Conservation (phyloP, 2,888 invertebrate species). For the Ornithoptera alexandrae region DNA sequence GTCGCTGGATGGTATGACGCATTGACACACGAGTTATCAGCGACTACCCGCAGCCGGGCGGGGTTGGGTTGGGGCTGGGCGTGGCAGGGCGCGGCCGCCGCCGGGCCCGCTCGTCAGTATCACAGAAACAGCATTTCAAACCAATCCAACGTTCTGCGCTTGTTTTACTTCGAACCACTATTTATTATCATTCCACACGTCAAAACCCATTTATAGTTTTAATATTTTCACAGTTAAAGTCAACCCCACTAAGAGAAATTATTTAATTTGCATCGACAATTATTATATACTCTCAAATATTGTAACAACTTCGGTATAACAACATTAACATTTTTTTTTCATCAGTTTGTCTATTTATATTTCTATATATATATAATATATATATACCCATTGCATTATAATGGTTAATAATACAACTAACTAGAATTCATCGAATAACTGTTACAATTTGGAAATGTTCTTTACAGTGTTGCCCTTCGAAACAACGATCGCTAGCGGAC, state of each 20-base stretch:
- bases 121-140: constrained; percentile 47
- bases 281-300: constrained; percentile 79
- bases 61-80: constrained; percentile 11
- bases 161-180: constrained; percentile 45
- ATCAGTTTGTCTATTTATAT: constrained; percentile 66
- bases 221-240: constrained; percentile 44
- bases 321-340: constrained; percentile 71
- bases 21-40: too few species aligned
- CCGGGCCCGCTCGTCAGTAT: constrained; percentile 42
- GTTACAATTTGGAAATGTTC: constrained; percentile 42
- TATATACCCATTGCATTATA: constrained; percentile 54
- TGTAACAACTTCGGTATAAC: constrained; percentile 80
- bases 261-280: constrained; percentile 65
- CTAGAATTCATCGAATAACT: constrained; percentile 63
- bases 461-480: constrained; percentile 37
- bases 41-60: constrained; percentile 5
- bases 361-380: constrained; percentile 34
- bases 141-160: constrained; percentile 24
- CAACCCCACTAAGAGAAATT: constrained; percentile 59
- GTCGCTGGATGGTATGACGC: too few species aligned
- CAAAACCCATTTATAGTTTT: constrained; percentile 42
- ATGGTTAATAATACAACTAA: constrained; percentile 62
- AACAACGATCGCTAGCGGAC: constrained; percentile 26
- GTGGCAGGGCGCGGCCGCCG: constrained; percentile 22
- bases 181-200: constrained; percentile 69